These are phyloP conservation scores for Lasaia peninsularis DNA, from an alignment of 1,140 invertebrate genomes.

Conservation along the genomic window DNA sequence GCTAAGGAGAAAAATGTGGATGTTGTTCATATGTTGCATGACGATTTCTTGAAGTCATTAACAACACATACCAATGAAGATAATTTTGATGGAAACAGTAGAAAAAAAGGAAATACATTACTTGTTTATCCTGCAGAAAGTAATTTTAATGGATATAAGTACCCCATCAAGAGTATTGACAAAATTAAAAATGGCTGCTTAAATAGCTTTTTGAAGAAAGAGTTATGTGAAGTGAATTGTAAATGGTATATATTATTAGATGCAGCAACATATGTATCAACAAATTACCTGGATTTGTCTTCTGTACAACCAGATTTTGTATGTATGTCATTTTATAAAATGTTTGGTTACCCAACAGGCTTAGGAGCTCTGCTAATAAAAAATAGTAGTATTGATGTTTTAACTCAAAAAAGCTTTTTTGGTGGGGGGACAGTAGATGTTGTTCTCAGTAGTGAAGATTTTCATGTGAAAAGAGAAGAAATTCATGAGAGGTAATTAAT, in stretches of 20 bases:
- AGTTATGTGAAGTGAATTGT: conserved; percentile 48
- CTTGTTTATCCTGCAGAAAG: conserved; percentile 95
- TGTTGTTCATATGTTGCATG: conserved; percentile 75
- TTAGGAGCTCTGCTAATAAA: conserved; percentile 91
- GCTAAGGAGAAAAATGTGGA: conserved; percentile 70
- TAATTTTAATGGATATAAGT: conserved; percentile 96
- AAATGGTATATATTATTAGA: conserved; percentile 92
- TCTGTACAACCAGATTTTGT: conserved; percentile 91
- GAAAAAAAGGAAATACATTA: conserved; percentile 77
- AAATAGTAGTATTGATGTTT: conserved; percentile 80
- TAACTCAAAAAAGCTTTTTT: conserved; percentile 88
- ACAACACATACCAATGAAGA: conserved; percentile 30
- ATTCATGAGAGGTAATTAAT: conserved; percentile 83
- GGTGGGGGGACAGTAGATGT: conserved; percentile 95
- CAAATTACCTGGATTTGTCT: conserved; percentile 87
- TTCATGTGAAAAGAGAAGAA: conserved; percentile 81
- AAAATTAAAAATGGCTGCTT: conserved; percentile 81
- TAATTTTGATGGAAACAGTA: conserved; percentile 22
- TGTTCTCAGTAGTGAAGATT: conserved; percentile 82
- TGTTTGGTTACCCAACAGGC: conserved; percentile 98
- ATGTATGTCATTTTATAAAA: conserved; percentile 97
- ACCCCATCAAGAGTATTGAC: conserved; percentile 87
- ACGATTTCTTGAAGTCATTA: conserved; percentile 73
- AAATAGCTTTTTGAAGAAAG: conserved; percentile 52
- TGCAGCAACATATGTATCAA: conserved; percentile 90